phyloP scores from a whole-genome alignment of 2,888 invertebrate species.

The Teleiodes luculella region DNA sequence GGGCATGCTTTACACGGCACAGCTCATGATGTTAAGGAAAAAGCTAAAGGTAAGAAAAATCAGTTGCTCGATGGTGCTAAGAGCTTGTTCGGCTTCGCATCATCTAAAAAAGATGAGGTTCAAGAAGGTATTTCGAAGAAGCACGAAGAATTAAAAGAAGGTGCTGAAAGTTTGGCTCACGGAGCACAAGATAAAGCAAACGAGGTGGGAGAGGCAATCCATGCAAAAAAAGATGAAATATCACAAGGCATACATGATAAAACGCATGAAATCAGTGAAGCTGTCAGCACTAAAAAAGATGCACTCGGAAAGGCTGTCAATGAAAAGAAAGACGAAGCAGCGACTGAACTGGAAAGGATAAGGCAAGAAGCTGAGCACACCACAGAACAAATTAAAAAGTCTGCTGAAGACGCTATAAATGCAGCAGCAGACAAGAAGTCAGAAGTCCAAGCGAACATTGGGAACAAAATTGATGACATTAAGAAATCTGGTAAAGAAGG shows the following conservation, averaged over 20 bases:
- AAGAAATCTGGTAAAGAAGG: slow-evolving; percentile 44
- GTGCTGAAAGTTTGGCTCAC: slow-evolving; percentile 24
- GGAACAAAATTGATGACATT: slow-evolving; percentile 39
- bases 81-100: slow-evolving; percentile 33
- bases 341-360: slow-evolving; percentile 60
- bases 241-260: slow-evolving; percentile 19
- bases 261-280: slow-evolving; percentile 19
- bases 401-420: slow-evolving; percentile 61
- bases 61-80: slow-evolving; percentile 43
- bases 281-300: slow-evolving; percentile 29
- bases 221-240: slow-evolving; percentile 24
- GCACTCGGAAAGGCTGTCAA: slow-evolving; percentile 29
- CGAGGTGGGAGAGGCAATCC: slow-evolving; percentile 21
- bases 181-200: slow-evolving; percentile 30
- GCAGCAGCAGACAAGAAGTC: slow-evolving; percentile 53
- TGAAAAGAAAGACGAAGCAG: slow-evolving; percentile 37
- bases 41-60: slow-evolving; percentile 47
- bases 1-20: slow-evolving; percentile 28
- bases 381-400: slow-evolving; percentile 66
- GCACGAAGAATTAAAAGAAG: slow-evolving; percentile 29
- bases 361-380: slow-evolving; percentile 64
- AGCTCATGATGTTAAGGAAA: slow-evolving; percentile 37
- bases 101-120: slow-evolving; percentile 34
- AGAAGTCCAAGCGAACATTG: slow-evolving; percentile 46
- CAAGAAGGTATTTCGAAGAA: slow-evolving; percentile 32